These are phyloP conservation scores for Danio kyathit DNA, from an alignment of 2,797 vertebrate species.

Conservation along the genomic window DNA sequence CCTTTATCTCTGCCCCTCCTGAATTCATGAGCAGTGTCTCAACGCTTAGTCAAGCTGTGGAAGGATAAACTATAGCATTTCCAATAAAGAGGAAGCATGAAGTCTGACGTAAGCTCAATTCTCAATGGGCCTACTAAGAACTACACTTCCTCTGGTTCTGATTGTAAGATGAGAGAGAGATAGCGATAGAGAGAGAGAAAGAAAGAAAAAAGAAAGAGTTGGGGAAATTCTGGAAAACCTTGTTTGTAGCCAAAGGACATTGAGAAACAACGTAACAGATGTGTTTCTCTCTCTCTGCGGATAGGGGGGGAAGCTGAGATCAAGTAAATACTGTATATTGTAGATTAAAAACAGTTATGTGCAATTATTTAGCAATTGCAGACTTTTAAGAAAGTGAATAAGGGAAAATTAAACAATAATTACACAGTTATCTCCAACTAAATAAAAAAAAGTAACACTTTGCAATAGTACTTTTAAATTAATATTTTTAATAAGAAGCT, in stretches of 20 bases:
- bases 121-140: slow-evolving; percentile 35
- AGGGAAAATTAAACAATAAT: too few species aligned
- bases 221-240: slow-evolving; percentile 42
- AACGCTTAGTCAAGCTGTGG: slow-evolving; percentile 21
- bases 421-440: too few species aligned
- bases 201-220: slow-evolving; percentile 13
- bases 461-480: too few species aligned
- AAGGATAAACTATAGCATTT: slow-evolving; percentile 30
- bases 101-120: slow-evolving; percentile 46
- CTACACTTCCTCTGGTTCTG: slow-evolving; percentile 30
- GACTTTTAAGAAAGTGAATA: too few species aligned
- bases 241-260: slow-evolving; percentile 36
- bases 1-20: neutral
- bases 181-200: neutral
- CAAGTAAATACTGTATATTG: too few species aligned
- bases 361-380: too few species aligned
- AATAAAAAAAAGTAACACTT: too few species aligned
- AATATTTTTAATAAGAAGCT: too few species aligned
- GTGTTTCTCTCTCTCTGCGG: neutral
- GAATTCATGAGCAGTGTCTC: neutral
- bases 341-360: too few species aligned
- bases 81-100: slow-evolving; percentile 48
- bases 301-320: too few species aligned
- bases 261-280: slow-evolving; percentile 32
- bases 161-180: slow-evolving; percentile 11